Evolutionary conservation across 2,797 vertebrate genomes (phyloP).

Genomic region (Micromesistius poutassou): DNA sequence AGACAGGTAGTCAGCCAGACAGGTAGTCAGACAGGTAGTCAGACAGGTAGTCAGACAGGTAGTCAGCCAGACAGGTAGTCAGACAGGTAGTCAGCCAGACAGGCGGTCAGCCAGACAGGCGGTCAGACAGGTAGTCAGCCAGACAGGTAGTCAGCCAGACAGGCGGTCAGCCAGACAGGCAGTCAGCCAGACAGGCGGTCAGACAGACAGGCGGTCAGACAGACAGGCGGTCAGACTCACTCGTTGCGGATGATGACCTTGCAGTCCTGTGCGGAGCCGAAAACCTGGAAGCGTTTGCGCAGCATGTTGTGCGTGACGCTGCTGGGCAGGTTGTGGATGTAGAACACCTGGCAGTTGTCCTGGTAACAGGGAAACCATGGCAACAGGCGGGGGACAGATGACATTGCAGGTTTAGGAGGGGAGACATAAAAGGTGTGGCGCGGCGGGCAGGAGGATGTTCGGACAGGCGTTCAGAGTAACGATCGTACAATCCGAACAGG

Average conservation of each 20-base stretch:
- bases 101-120: no score
- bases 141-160: no score
- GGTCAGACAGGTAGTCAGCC: no score
- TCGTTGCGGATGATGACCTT: slow-evolving; percentile 88
- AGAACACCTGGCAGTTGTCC: slow-evolving; percentile 95
- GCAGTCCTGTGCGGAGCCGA: slow-evolving; percentile 91
- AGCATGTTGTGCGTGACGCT: slow-evolving; percentile 91
- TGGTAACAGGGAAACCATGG: slow-evolving; percentile 72
- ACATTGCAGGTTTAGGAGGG: slow-evolving; percentile 2
- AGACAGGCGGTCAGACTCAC: slow-evolving; percentile 49
- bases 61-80: no score
- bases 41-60: no score
- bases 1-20: no score
- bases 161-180: no score
- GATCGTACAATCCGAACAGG: neutral
- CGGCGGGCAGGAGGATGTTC: neutral
- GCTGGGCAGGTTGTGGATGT: slow-evolving; percentile 89
- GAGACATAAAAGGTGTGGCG: neutral
- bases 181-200: no score
- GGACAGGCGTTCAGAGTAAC: neutral
- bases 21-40: no score
- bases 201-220: no score
- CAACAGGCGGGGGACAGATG: slow-evolving; percentile 46
- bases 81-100: no score
- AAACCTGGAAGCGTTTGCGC: slow-evolving; percentile 91